Percentiles rank a stretch among this genome's conserved stretches.
These are phyloP conservation scores for Hypselothyrea guttata DNA, from an alignment of 2,888 invertebrate species.

Conservation along the genomic window DNA sequence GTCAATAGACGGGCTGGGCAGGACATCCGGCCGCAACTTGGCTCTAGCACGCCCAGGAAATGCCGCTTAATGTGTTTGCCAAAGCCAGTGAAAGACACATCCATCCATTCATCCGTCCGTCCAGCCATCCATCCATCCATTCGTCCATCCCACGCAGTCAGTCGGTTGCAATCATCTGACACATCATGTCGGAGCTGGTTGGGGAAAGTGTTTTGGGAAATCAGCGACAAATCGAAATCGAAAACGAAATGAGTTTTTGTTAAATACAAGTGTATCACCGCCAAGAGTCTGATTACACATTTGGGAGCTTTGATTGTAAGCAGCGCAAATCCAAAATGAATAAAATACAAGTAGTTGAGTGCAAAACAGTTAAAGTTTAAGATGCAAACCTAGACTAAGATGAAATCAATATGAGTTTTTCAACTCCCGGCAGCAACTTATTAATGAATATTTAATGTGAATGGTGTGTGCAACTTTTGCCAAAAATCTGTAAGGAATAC, in stretches of 20 bases:
- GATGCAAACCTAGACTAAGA: not conserved
- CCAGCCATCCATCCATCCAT: too few relatives aligned
- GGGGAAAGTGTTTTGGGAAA: conserved; percentile 64
- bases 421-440: conserved; percentile 25
- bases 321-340: not conserved
- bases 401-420: conserved; percentile 12
- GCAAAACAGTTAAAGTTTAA: not conserved
- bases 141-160: conserved; percentile 41
- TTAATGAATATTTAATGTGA: conserved; percentile 47
- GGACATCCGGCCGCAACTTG: conserved; percentile 44
- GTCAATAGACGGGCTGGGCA: conserved; percentile 43
- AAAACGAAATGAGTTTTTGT: conserved; percentile 55
- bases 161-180: conserved; percentile 31
- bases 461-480: conserved; percentile 32
- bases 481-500: conserved; percentile 11
- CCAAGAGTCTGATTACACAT: conserved; percentile 58
- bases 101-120: too few relatives aligned
- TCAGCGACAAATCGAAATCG: conserved; percentile 66
- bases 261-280: conserved; percentile 27
- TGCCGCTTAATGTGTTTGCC: conserved; percentile 56
- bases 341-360: conserved; percentile 6
- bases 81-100: conserved; percentile 40
- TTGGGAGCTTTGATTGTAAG: conserved; percentile 47
- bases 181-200: conserved; percentile 20
- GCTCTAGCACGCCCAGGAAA: conserved; percentile 60